Percentiles rank a stretch among this genome's conserved stretches.
phyloP scores from a whole-genome alignment of 2,888 invertebrate genomes.

The Lottia gigantea region DNA sequence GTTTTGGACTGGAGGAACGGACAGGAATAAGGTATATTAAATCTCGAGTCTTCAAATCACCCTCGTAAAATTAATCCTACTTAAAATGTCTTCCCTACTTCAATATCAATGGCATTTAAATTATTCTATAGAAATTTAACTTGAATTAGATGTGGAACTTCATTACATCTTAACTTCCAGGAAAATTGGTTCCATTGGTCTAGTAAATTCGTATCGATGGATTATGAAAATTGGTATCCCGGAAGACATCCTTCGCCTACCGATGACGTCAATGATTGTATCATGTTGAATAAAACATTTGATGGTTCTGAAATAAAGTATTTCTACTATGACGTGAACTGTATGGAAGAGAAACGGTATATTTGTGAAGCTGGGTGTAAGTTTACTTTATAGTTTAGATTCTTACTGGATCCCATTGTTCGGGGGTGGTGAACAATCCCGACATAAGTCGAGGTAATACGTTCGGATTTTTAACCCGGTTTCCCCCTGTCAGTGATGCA shows the following conservation, averaged over 20 bases:
- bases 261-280: background rate
- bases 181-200: conserved; percentile 9
- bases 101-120: too few relatives aligned
- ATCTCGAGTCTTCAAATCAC: too few relatives aligned
- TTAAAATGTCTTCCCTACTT: too few relatives aligned
- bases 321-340: background rate
- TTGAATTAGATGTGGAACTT: too few relatives aligned
- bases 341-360: background rate
- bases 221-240: background rate
- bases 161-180: background rate
- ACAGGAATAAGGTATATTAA: background rate
- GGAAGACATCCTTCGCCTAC: background rate
- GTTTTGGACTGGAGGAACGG: conserved; percentile 4
- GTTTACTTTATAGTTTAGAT: background rate
- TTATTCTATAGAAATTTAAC: too few relatives aligned
- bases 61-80: too few relatives aligned
- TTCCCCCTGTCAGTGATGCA: too few relatives aligned
- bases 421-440: too few relatives aligned
- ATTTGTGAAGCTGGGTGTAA: background rate
- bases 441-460: too few relatives aligned
- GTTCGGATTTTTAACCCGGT: too few relatives aligned
- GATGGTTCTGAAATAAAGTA: background rate
- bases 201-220: background rate
- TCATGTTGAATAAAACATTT: background rate
- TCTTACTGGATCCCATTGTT: too few relatives aligned